Evolutionary conservation across 2,797 vertebrate genomes (phyloP).

Genomic region (Centroberyx gerrardi): DNA sequence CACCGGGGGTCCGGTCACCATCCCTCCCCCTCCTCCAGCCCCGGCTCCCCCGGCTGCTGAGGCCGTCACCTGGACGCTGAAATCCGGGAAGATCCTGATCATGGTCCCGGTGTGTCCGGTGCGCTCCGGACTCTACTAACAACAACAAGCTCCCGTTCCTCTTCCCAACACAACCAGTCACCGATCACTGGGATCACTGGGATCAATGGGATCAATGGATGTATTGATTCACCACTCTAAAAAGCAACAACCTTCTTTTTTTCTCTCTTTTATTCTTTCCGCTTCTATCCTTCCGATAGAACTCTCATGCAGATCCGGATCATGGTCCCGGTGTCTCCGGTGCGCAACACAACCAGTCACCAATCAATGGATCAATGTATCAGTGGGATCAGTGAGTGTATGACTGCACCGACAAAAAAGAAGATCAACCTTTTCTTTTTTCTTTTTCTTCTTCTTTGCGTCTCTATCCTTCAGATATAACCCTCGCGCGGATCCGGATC

Average conservation of each 20-base stretch:
- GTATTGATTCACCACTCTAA: not conserved
- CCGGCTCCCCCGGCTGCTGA: constrained; percentile 88
- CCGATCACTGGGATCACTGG: not conserved
- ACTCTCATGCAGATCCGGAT: constrained; percentile 53
- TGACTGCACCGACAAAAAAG: not conserved
- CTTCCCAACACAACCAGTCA: constrained; percentile 9
- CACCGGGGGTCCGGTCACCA: constrained; percentile 89
- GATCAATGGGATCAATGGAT: constrained; percentile 32
- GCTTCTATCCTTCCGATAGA: constrained; percentile 34
- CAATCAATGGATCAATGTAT: constrained; percentile 26
- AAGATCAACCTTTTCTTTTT: not conserved
- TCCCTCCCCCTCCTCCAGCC: constrained; percentile 72
- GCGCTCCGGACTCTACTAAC: constrained; percentile 46
- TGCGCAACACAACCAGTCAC: constrained; percentile 41
- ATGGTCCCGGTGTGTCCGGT: constrained; percentile 60
- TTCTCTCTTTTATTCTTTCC: not conserved
- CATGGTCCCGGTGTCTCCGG: constrained; percentile 47
- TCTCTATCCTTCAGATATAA: constrained; percentile 36
- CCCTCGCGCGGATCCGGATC: constrained; percentile 85
- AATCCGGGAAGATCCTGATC: constrained; percentile 96
- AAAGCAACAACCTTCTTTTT: constrained; percentile 13
- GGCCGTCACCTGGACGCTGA: constrained; percentile 98
- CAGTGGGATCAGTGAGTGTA: not conserved
- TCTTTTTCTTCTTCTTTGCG: not conserved
- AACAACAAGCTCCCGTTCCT: constrained; percentile 15